Evolutionary conservation across 1,140 invertebrate species (phyloP).

Genomic region (Lordiphosa clarofinis): DNA sequence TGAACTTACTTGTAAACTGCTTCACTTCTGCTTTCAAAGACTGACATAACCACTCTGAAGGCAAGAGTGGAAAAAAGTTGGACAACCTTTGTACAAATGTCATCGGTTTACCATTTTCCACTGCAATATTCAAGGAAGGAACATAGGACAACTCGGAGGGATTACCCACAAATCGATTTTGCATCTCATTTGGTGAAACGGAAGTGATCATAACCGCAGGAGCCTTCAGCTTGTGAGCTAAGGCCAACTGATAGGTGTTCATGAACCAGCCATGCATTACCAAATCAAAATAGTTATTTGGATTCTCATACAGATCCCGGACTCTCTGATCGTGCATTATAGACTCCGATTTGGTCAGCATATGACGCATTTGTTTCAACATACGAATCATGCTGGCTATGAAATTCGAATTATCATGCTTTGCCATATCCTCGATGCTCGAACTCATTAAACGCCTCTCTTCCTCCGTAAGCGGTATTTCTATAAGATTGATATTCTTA

Average conservation of each 20-base stretch:
- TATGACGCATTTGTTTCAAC: background rate
- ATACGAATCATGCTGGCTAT: background rate
- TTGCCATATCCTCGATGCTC: constrained; percentile 16
- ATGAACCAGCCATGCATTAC: constrained; percentile 52
- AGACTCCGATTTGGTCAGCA: background rate
- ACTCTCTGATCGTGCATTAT: constrained; percentile 27
- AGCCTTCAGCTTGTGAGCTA: constrained; percentile 58
- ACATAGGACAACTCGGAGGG: constrained; percentile 50
- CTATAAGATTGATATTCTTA: constrained; percentile 37
- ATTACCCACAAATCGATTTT: constrained; percentile 44
- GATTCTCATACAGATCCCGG: constrained; percentile 50
- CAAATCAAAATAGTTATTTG: constrained; percentile 54
- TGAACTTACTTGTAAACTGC: background rate
- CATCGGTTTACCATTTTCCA: constrained; percentile 21
- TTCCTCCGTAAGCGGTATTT: constrained; percentile 14
- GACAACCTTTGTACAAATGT: constrained; percentile 18
- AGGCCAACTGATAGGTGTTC: constrained; percentile 52
- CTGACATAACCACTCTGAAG: background rate
- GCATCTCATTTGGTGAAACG: constrained; percentile 24
- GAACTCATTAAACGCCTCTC: constrained; percentile 3
- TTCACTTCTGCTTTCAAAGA: background rate
- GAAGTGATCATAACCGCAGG: constrained; percentile 40
- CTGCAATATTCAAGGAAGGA: constrained; percentile 15
- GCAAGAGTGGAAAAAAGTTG: constrained; percentile 6
- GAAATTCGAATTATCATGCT: constrained; percentile 12